Evolutionary conservation across 1,140 invertebrate species (phyloP), one percentile per base, ranked within the genome.

Genomic region (Euura saliciscinereae): DNA sequence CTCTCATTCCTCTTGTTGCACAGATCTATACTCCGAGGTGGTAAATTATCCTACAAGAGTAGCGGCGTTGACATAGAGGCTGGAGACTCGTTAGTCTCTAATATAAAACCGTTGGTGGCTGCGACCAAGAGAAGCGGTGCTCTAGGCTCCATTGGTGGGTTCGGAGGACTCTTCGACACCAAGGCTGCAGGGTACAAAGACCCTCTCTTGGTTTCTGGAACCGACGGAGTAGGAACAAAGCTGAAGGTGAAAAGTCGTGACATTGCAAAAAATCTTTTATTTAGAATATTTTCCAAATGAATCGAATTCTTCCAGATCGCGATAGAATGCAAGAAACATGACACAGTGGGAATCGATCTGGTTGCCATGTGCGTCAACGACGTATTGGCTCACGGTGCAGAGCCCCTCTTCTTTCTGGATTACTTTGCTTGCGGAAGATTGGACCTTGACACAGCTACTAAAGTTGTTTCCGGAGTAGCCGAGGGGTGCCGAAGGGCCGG

Each of bases 351-450:
- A 2, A 94, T 97, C 78, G 98, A 99, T 88, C 89, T 99, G 45
- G 98, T 99, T 7, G 98, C 98, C 7, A 98, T 99, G 96, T 98
- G 97, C 83, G 97, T 98, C 2, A 99, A 99, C 88, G 98, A 99
- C 86, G 92, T 99, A 67, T 87, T 99, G 42, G 96, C 96, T 64
- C 94, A 98, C 77, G 97, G 97, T 42, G 98, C 98, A 0, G 96
- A 97, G 81, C 97, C 98, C 0, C 88, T 99, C 66, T 98, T 97
- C 72, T 99, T 99, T 83, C 87, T 99, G 1, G 98, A 99, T 88
- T 99, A 99, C 85, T 98, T 97, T 87, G 96, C 98, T 8, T 97
- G 95, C 83, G 96, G 97, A 3, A 89, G 92, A 74, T 88, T 99
- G 65, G 90, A 98, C 79, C 91, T 97, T 5, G 87, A 91, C 1